Evolutionary conservation across 1,140 invertebrate species (phyloP), one percentile per base, ranked within the genome.

Genomic region (Nephila pilipes): DNA sequence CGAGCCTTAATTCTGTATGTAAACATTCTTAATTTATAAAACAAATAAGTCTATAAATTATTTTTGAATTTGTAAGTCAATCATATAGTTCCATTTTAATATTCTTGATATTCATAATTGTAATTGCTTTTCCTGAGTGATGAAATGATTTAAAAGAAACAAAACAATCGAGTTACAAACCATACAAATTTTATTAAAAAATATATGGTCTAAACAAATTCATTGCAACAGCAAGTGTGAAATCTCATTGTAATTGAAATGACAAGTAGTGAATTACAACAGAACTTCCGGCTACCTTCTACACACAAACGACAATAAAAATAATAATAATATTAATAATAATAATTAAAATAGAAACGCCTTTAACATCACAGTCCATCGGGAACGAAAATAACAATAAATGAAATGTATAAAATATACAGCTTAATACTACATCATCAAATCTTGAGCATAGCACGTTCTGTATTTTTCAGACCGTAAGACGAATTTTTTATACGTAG

Each of bases 371-470:
- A 65, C 63, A 65, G 63, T 25, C 14, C 63, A 75, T 36, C 18
- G 32, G 32, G 29, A 32, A 75, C 29, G 18, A 75, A 60, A 32
- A 75, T 14, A 36, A 36, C 10, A 65, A 29, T 32, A 75, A 75
- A 75, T 75, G 69, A 75, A 32, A 75, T 36, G 69, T 32, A 2
- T 75, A 36, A 32, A 75, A 75, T 75, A 18, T 75, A 75, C 69
- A 75, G 12, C n/a, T 65, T 65, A 65, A 25, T 18, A 36, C 25
- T 20, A 32, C 22, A 75, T 75, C 69, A 75, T 75, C 69, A 14
- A 65, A 25, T 25, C n/a, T 25, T 65, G 22, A 29, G 14, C 2
- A 12, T 2, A 65, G 14, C 12, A n/a, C n/a, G n/a, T n/a, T n/a
- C n/a, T n/a, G n/a, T n/a, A n/a, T n/a, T n/a, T n/a, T n/a, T n/a